These are phyloP conservation scores for Pharmacophagus antenor DNA, from an alignment of 2,888 invertebrate species.

Conservation along the genomic window DNA sequence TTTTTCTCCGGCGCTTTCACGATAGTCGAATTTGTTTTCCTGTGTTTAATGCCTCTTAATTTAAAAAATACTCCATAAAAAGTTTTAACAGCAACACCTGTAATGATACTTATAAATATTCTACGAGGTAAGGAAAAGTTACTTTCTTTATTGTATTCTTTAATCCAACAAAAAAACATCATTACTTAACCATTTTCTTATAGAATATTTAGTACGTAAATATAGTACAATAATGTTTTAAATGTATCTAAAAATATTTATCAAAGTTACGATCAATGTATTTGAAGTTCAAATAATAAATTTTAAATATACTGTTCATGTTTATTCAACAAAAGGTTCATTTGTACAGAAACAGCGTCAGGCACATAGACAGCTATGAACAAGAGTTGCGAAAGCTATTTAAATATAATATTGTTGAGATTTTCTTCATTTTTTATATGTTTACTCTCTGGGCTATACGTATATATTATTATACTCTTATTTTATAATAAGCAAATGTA, in stretches of 20 bases:
- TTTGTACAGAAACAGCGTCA: conserved; percentile 12
- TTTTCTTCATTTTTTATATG: no score
- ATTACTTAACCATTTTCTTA: neutral
- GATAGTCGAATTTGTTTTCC: conserved; percentile 40
- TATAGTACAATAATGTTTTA: conserved; percentile 10
- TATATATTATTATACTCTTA: no score
- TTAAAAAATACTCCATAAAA: neutral
- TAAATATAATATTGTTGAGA: no score
- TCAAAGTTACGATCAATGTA: conserved; percentile 18
- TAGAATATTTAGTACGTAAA: neutral
- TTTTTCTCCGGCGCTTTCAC: conserved; percentile 41
- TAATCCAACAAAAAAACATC: neutral
- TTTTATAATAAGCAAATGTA: neutral
- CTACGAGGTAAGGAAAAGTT: neutral
- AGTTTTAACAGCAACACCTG: neutral
- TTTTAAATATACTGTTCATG: conserved; percentile 19
- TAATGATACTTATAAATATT: neutral
- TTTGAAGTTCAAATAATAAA: conserved; percentile 17
- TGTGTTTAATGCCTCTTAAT: neutral
- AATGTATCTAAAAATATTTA: conserved; percentile 23
- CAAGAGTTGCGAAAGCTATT: conserved; percentile 3
- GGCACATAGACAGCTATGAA: conserved; percentile 17
- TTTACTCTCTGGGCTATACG: no score
- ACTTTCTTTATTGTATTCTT: neutral
- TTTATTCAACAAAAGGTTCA: conserved; percentile 27